Evolutionary conservation across 2,113 vertebrate species (phyloP), one percentile per base, ranked within the genome.

Genomic region (Engystomops pustulosus): DNA sequence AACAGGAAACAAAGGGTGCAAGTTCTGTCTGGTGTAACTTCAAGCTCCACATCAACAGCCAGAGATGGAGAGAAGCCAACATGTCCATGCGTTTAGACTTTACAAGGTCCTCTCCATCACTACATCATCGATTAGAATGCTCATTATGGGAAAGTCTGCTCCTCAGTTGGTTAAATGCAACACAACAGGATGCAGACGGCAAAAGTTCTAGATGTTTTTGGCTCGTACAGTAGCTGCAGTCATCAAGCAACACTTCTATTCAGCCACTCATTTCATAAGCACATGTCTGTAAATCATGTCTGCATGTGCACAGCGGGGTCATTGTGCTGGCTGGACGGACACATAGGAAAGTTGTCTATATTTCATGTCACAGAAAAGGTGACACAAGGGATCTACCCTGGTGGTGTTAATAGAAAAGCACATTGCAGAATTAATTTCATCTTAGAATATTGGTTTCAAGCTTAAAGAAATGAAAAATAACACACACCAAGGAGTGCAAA

Each of bases 1-100:
- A 90, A 87, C 91, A 92, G 91, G 89, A 92, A 93, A 94, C 92
- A 93, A 94, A 93, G 92, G 90, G 89, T 87, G 89, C 88, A 79
- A 92, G 91, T 93, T 51, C 90, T 93, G 93, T 87, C 91, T 89
- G 91, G 86, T 36, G 6, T 89, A 86, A 88, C 65, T 83, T 91
- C 90, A 88, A 81, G 88, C 89, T 88, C 88, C 51, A 89, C 85
- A 90, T 85, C 89, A 10, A 88, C 27, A 23, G 89, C 79, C 69
- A 79, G 87, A 83, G 49, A 89, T 89, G 90, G 80, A 89, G 80
- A 1, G 1, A 62, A 25, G 86, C 88, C 86, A 91, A 86, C 74
- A 84, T 85, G 88, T 12, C 36, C 4, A 82, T 82, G 86, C 85
- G 85, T 86, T 87, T 83, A 84, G 83, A 86, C 88, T 89, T 81